Conservation (phyloP, 2,113 vertebrate genomes). For the Nyctereutes procyonoides region DNA sequence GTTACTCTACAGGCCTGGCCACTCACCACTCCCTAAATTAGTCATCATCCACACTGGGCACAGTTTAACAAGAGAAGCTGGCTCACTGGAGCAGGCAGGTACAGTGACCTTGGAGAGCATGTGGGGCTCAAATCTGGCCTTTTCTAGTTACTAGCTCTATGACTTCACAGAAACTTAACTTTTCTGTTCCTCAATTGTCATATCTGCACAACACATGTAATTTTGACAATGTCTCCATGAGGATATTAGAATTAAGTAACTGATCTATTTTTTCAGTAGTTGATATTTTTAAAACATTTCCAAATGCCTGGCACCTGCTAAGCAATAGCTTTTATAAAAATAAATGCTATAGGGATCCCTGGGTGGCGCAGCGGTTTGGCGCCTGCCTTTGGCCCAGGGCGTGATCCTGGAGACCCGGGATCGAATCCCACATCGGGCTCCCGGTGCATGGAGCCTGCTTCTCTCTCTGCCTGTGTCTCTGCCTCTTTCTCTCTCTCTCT, state of each 20-base stretch:
- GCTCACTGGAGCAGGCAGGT: neutral
- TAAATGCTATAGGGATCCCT: neutral
- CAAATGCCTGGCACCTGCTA: neutral
- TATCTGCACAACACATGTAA: neutral
- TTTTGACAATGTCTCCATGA: neutral
- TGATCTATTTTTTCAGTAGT: neutral
- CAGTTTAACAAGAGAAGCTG: neutral
- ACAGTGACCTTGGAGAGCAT: neutral
- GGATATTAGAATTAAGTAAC: neutral
- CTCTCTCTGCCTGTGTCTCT: too few relatives aligned
- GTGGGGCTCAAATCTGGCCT: neutral
- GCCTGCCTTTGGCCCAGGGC: too few relatives aligned
- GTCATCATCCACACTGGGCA: neutral
- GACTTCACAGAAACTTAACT: neutral
- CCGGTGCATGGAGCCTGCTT: too few relatives aligned
- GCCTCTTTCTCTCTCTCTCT: too few relatives aligned
- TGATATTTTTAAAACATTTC: slow-evolving; percentile 31
- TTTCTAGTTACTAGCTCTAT: neutral
- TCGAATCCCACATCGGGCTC: too few relatives aligned
- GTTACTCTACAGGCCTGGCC: neutral
- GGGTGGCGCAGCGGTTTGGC: too few relatives aligned
- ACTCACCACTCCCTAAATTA: neutral
- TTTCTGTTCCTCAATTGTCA: neutral
- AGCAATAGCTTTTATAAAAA: neutral
- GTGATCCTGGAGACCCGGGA: too few relatives aligned